A percentile compares a stretch with the other conserved stretches of the same genome.
Evolutionary conservation across 1,140 invertebrate species (phyloP).

Genomic region (Steinernema khuongi): DNA sequence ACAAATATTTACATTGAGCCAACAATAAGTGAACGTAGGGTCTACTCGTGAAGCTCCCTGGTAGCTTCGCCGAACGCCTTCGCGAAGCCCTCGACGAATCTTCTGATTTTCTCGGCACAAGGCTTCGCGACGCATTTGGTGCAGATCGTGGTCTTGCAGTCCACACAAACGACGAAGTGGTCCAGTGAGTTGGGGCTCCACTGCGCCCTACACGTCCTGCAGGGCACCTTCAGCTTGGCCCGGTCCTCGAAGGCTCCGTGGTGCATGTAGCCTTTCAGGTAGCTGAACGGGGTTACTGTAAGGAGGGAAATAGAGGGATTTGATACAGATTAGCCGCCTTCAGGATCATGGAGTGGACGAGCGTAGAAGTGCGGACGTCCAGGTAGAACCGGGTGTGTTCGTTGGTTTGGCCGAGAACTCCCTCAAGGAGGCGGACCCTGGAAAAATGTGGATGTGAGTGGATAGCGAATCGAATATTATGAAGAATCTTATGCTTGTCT

Average conservation of each 20-base stretch:
- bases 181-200: background rate
- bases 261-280: background rate
- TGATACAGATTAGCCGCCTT: background rate
- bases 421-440: background rate
- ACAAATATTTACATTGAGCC: too few relatives aligned
- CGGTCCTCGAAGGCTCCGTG: background rate
- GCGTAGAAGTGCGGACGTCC: background rate
- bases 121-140: background rate
- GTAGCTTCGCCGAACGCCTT: background rate
- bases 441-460: too few relatives aligned
- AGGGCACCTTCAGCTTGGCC: background rate
- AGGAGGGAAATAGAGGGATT: background rate
- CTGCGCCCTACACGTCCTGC: background rate
- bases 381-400: background rate
- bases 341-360: background rate
- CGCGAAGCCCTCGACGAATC: background rate
- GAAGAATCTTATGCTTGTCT: too few relatives aligned
- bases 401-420: background rate
- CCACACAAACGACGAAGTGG: background rate
- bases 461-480: too few relatives aligned
- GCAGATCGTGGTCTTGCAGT: slow-evolving; percentile 4
- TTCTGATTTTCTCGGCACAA: background rate
- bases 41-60: background rate
- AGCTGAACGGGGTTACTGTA: background rate
- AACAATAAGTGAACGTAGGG: too few relatives aligned